Evolutionary conservation across 2,888 invertebrate genomes (phyloP), one percentile per base, ranked within the genome.

Genomic region (Agrotis exclamationis): DNA sequence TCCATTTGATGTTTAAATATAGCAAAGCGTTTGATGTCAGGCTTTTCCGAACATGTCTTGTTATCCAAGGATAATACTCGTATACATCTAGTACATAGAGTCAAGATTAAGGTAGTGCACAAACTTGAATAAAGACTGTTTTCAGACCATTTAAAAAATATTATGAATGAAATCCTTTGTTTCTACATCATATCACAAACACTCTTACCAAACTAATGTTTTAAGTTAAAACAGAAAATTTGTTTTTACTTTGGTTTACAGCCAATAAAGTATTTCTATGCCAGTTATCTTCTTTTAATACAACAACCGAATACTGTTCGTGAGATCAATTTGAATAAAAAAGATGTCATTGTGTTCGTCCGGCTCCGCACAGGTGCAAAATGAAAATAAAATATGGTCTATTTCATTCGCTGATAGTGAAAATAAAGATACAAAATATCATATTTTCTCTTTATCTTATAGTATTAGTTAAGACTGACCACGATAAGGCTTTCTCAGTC

Each of bases 401-500:
- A 33, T 33, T 1, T 33, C 33, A 33, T 5, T 33, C 33, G 33
- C 39, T 39, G 11, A 39, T 1, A 39, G 39, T 39, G 11, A 1
- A 39, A 9, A 11, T 1, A 39, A 39, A 39, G 1, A 39, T 39
- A 39, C 11, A 9, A 39, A 39, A 39, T 33, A 39, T 39, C 39
- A 39, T 11, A 39, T 39, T 1, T 39, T 39, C 39, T 39, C 39
- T 39, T 11, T 39, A 2, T 39, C 2, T 39, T 39, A 9, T 2
- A 39, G 39, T 39, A 39, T 68, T 51, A n/a, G 39, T 45, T 11
- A 47, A 58, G 24, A 45, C 50, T 50, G 54, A 63, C 63, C 51
- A 39, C 62, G 60, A 74, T 66, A 50, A 62, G 44, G 13, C 57
- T 20, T 58, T 20, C 48, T 44, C 50, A 62, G 39, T 44, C 28